Conservation (phyloP, 2,888 invertebrate genomes). For the Vesta saturnalis region DNA sequence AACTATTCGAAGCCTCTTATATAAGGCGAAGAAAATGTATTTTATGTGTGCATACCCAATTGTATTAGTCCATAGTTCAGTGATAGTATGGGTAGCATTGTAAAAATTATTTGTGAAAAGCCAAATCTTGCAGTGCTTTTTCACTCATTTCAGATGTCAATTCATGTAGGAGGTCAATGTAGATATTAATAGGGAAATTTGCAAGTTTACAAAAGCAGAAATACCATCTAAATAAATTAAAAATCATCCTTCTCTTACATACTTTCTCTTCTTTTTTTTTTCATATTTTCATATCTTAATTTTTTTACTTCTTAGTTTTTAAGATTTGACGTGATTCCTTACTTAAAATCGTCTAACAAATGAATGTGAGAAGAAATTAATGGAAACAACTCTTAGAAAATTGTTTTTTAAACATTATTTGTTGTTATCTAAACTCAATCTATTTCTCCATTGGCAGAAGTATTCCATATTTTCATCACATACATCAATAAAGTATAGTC, state of each 20-base stretch:
- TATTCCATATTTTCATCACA: neutral
- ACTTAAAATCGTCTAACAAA: neutral
- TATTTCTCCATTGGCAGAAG: neutral
- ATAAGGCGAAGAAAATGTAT: too few relatives aligned
- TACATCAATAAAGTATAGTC: neutral
- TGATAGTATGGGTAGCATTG: too few relatives aligned
- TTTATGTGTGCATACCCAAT: too few relatives aligned
- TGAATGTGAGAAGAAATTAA: neutral
- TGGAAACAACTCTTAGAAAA: neutral
- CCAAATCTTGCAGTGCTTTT: slow-evolving; percentile 46
- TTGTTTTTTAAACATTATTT: neutral
- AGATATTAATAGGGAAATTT: neutral
- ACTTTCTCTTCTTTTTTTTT: neutral
- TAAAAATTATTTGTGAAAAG: slow-evolving; percentile 29
- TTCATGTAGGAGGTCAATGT: neutral
- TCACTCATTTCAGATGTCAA: slow-evolving; percentile 15
- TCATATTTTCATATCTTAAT: too few relatives aligned
- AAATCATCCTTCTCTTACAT: neutral
- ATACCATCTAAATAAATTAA: neutral
- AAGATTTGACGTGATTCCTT: too few relatives aligned
- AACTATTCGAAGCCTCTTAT: too few relatives aligned
- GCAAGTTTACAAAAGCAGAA: neutral
- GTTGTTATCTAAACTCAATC: neutral
- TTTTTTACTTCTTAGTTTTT: neutral
- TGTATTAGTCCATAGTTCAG: too few relatives aligned